phyloP scores from a whole-genome alignment of 2,888 invertebrate species.

The Matsumyia berberina region DNA sequence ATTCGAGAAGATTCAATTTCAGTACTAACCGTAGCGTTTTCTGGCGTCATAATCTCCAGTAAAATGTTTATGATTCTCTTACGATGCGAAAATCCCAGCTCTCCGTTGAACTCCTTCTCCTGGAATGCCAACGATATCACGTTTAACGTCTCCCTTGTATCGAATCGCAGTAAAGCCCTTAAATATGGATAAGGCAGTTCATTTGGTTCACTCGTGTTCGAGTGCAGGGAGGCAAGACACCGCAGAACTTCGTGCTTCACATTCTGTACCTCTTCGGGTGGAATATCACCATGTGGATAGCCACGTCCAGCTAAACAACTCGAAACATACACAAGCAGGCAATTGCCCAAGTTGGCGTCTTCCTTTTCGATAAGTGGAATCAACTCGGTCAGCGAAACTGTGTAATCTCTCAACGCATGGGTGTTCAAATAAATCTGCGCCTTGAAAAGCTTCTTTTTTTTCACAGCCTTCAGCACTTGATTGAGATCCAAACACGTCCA shows the following conservation, averaged over 20 bases:
- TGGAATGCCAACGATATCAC: constrained; percentile 93
- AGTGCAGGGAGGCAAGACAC: constrained; percentile 89
- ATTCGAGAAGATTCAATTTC: not conserved
- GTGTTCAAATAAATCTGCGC: constrained; percentile 89
- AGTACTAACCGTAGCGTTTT: constrained; percentile 87
- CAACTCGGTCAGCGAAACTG: constrained; percentile 89
- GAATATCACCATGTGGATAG: constrained; percentile 91
- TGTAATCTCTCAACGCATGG: constrained; percentile 90
- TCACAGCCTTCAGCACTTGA: constrained; percentile 85
- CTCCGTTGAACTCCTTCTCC: constrained; percentile 90
- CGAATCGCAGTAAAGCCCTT: constrained; percentile 91
- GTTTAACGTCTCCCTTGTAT: constrained; percentile 93
- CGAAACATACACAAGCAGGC: constrained; percentile 93
- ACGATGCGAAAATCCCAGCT: constrained; percentile 89
- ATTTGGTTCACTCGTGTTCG: constrained; percentile 86
- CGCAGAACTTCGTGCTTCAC: constrained; percentile 91
- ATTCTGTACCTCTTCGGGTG: constrained; percentile 86
- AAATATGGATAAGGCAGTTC: constrained; percentile 90
- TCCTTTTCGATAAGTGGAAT: constrained; percentile 85
- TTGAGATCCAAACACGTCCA: constrained; percentile 91
- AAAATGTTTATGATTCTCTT: constrained; percentile 92
- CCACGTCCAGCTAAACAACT: constrained; percentile 94
- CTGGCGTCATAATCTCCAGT: constrained; percentile 89
- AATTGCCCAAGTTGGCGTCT: constrained; percentile 89
- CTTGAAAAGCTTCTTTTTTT: constrained; percentile 82